Conservation (phyloP, 2,888 invertebrate species). For the Pomacea canaliculata region DNA sequence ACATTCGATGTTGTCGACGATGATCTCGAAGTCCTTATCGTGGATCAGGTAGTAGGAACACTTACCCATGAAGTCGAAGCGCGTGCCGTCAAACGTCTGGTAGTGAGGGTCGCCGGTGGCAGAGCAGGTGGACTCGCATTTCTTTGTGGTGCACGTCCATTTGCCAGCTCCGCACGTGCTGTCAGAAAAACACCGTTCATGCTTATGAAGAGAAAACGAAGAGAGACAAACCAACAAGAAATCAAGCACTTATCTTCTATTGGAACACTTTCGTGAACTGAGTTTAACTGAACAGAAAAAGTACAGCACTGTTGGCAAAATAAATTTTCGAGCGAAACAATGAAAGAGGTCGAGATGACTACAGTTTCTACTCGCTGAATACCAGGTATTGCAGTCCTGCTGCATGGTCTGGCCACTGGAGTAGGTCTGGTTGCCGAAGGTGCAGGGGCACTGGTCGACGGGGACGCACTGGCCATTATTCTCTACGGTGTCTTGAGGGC, state of each 20-base stretch:
- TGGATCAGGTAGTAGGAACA: constrained; percentile 87
- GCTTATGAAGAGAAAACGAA: no score
- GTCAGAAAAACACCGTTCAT: neutral
- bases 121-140: constrained; percentile 86
- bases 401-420: constrained; percentile 42
- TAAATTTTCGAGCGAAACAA: no score
- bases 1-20: constrained; percentile 74
- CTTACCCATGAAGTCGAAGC: constrained; percentile 90
- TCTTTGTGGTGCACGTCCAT: constrained; percentile 84
- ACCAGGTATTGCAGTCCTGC: constrained; percentile 65
- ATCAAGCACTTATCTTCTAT: neutral
- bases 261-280: neutral
- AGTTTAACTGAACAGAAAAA: neutral
- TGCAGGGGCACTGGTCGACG: constrained; percentile 82
- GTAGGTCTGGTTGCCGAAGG: constrained; percentile 73
- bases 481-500: constrained; percentile 82
- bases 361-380: neutral
- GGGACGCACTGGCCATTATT: constrained; percentile 85
- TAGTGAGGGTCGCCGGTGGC: constrained; percentile 92
- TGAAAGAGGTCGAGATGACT: no score
- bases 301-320: no score
- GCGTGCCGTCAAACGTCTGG: constrained; percentile 88
- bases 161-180: constrained; percentile 69
- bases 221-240: neutral
- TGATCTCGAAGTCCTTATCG: constrained; percentile 74